These are phyloP conservation scores for Siniperca obscura DNA, from an alignment of 2,797 vertebrate genomes.

Conservation along the genomic window DNA sequence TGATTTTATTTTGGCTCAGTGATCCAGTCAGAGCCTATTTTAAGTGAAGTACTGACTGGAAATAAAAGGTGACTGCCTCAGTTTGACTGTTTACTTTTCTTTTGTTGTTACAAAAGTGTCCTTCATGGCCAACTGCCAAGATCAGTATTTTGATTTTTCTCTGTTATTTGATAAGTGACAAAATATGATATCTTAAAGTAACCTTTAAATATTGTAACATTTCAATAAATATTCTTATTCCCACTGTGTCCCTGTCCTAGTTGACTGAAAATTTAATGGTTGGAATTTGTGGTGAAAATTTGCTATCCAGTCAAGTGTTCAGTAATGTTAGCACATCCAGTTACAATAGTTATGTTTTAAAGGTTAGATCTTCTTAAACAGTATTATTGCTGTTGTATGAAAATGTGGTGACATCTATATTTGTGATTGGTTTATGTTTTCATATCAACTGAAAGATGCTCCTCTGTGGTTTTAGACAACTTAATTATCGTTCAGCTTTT, in stretches of 20 bases:
- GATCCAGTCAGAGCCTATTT: constrained; percentile 25
- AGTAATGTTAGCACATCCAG: background rate
- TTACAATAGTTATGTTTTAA: background rate
- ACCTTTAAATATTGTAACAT: constrained; percentile 54
- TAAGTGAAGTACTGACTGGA: constrained; percentile 31
- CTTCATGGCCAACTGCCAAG: constrained; percentile 69
- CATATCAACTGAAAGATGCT: background rate
- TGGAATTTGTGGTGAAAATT: background rate
- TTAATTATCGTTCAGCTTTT: background rate
- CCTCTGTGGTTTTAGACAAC: background rate
- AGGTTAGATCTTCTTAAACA: background rate
- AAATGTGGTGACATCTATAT: background rate
- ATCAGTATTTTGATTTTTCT: constrained; percentile 61
- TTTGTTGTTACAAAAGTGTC: constrained; percentile 66
- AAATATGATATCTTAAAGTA: constrained; percentile 41
- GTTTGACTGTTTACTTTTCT: constrained; percentile 39
- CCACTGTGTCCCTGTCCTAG: background rate
- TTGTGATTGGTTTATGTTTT: background rate
- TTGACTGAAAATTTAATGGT: constrained; percentile 5
- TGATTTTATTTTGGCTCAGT: constrained; percentile 10
- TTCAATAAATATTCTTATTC: constrained; percentile 79
- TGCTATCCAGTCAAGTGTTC: background rate
- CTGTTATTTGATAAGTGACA: constrained; percentile 60
- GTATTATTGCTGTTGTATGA: background rate
- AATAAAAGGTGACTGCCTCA: constrained; percentile 35